Conservation (phyloP, 1,140 invertebrate species). For the Phenacoccus solenopsis region DNA sequence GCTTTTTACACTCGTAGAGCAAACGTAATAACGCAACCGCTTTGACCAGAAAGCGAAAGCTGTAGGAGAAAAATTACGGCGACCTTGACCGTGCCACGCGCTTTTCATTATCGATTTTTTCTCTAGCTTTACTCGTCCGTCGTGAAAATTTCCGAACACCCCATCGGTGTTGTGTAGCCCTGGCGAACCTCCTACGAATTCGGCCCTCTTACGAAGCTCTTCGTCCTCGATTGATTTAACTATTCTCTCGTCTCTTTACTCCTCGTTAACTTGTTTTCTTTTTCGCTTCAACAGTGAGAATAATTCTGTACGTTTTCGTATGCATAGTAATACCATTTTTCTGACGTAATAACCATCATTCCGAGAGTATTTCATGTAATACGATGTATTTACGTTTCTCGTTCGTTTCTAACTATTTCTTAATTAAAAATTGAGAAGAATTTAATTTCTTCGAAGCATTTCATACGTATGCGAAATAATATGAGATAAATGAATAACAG, state of each 20-base stretch:
- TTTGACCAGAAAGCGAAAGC: conserved; percentile 1
- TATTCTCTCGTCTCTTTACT: background rate
- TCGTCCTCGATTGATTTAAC: background rate
- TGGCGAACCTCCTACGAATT: background rate
- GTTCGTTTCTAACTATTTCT: too few species aligned
- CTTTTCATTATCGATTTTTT: background rate
- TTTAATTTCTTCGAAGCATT: too few species aligned
- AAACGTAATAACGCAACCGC: background rate
- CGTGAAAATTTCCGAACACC: background rate
- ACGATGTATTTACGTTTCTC: too few species aligned
- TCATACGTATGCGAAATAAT: too few species aligned
- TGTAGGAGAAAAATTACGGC: background rate
- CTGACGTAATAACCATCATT: too few species aligned
- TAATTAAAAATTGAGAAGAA: too few species aligned
- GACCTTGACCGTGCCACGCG: background rate
- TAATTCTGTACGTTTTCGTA: too few species aligned
- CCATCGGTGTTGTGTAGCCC: background rate
- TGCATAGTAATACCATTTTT: too few species aligned
- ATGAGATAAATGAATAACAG: too few species aligned
- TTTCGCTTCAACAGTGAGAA: too few species aligned
- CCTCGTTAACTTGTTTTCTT: background rate
- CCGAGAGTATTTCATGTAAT: too few species aligned
- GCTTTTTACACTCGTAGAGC: background rate
- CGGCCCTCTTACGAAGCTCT: background rate
- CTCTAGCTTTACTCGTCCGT: background rate